phyloP scores from a whole-genome alignment of 2,113 vertebrate genomes.

The Aegotheles bennettii region DNA sequence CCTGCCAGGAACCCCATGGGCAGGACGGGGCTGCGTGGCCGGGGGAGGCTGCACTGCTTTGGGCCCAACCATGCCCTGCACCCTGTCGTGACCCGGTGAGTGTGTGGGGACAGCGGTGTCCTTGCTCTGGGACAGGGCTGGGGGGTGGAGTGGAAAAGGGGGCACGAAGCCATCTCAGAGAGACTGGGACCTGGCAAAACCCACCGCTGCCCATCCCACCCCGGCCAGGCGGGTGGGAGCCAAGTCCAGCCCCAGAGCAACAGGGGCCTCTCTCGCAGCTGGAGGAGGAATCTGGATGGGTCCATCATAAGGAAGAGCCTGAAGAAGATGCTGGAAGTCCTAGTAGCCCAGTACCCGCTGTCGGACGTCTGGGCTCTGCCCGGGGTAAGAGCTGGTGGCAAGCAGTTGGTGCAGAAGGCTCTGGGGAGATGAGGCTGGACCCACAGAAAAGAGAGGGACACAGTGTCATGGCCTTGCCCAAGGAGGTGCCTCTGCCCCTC shows the following conservation, averaged over 20 bases:
- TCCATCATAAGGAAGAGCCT: slow-evolving; percentile 69
- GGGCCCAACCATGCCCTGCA: slow-evolving; percentile 86
- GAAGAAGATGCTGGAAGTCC: slow-evolving; percentile 82
- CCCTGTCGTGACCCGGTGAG: slow-evolving; percentile 85
- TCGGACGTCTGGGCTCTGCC: slow-evolving; percentile 77
- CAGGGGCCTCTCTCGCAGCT: slow-evolving; percentile 45
- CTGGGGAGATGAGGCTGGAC: not conserved
- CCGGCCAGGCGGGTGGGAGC: not conserved
- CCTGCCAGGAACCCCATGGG: slow-evolving; percentile 86
- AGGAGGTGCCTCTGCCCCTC: not conserved
- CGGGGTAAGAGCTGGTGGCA: slow-evolving; percentile 72
- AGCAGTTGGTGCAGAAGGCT: no score
- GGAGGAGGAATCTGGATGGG: slow-evolving; percentile 73
- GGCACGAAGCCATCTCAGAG: not conserved
- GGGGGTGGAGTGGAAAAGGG: not conserved
- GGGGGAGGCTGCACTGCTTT: slow-evolving; percentile 77
- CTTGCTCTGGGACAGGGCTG: rapidly evolving
- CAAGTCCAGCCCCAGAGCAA: not conserved
- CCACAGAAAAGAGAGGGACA: not conserved
- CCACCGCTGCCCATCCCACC: rapidly evolving
- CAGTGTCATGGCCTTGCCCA: rapidly evolving
- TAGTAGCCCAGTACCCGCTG: slow-evolving; percentile 69
- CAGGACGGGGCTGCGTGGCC: slow-evolving; percentile 86
- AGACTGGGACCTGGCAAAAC: not conserved
- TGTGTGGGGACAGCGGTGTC: not conserved